Evolutionary conservation across 2,113 vertebrate genomes (phyloP).

Genomic region (Pitta sordida): DNA sequence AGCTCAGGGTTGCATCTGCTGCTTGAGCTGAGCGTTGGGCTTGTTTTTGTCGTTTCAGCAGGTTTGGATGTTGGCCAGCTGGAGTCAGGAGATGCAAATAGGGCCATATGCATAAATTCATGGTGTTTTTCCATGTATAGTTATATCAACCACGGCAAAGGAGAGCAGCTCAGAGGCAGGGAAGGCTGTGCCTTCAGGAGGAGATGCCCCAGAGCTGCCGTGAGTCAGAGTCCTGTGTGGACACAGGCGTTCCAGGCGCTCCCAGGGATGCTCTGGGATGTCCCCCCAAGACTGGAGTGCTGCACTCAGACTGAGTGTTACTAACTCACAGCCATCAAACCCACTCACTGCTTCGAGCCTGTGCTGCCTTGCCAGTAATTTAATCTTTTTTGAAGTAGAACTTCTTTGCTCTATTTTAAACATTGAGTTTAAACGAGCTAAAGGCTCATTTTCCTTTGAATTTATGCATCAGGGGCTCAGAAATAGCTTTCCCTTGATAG

Average conservation of each 20-base stretch:
- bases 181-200: background rate
- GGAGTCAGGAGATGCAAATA: background rate
- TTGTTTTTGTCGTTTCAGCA: background rate
- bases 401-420: background rate
- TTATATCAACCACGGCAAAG: background rate
- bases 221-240: slow-evolving; percentile 12
- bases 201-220: background rate
- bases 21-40: background rate
- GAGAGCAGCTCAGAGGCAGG: background rate
- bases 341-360: background rate
- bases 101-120: background rate
- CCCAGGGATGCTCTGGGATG: background rate
- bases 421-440: background rate
- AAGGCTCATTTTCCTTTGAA: background rate
- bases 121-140: background rate
- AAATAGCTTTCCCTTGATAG: background rate
- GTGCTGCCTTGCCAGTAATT: background rate
- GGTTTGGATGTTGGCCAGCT: background rate
- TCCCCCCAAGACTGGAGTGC: background rate
- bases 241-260: background rate
- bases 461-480: background rate
- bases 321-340: slow-evolving; percentile 1
- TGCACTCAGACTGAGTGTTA: background rate
- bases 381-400: background rate
- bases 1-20: background rate